Evolutionary conservation across 2,888 invertebrate genomes (phyloP), one percentile per base, ranked within the genome.

Genomic region (Phrixothrix hirtus): DNA sequence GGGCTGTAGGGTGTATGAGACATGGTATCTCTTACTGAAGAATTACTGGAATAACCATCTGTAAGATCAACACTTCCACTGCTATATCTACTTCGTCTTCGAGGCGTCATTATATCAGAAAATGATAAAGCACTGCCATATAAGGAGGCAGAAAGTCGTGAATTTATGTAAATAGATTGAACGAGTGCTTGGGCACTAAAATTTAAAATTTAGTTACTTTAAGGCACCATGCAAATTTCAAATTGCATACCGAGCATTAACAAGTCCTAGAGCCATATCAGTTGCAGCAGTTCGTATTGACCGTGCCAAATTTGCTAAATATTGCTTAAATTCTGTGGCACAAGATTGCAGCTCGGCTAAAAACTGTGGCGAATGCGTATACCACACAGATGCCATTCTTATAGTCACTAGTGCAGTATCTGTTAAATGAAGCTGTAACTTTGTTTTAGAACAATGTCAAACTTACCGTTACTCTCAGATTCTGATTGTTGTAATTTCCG

Each of bases 221-320:
- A n/a, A n/a, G n/a, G n/a, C n/a, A n/a, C n/a, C n/a, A n/a, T n/a
- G n/a, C n/a, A n/a, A n/a, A n/a, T n/a, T n/a, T n/a, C n/a, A n/a
- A n/a, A n/a, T 38, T n/a, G 21, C 16, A 57, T 59, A 71, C 74
- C 85, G 83, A 14, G 88, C 85, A 61, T 89, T 88, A 1, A 92
- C 91, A 49, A 96, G 81, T 0, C 92, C 93, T 53, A 91, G 84
- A 14, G 96, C 96, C 85, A 96, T 92, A 76, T 95, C 95, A 0
- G 93, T 89, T 25, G 96, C 96, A 43, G 95, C 95, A 44, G 88
- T 86, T 60, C 89, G 88, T 63, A 96, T 88, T 39, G 93, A 91
- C 43, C 87, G 82, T 9, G 93, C 92, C 59, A 95, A 81, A 72
- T 89, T 87, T 44, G 89, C 85, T 62, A 90, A 78, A 76, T 94